These are phyloP conservation scores for Branchinecta sandiegonensis DNA, from an alignment of 2,888 invertebrate genomes.

Conservation along the genomic window DNA sequence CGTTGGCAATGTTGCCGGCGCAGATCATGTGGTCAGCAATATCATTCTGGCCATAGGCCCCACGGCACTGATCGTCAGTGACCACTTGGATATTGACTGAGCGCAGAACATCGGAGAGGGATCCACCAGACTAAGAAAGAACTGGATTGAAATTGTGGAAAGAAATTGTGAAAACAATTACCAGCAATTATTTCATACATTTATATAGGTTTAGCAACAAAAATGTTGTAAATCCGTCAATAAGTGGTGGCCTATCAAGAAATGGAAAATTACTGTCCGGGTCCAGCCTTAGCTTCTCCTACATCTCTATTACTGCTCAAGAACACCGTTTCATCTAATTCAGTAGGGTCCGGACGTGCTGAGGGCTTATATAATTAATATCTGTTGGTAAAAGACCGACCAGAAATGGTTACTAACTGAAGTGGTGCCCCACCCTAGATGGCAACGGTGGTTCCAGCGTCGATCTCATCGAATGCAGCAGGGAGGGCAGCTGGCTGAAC, in stretches of 20 bases:
- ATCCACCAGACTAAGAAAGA: neutral
- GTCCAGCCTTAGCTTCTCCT: no score
- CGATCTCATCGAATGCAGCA: constrained; percentile 21
- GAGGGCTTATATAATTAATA: no score
- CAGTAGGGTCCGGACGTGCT: no score
- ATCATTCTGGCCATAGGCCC: constrained; percentile 36
- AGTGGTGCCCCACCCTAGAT: constrained; percentile 42
- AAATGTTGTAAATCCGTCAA: no score
- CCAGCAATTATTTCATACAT: no score
- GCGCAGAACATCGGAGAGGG: constrained; percentile 11
- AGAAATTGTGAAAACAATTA: no score
- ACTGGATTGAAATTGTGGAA: no score
- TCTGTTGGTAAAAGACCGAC: no score
- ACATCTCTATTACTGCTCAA: neutral
- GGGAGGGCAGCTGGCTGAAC: neutral
- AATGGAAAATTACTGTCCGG: no score
- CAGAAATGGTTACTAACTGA: constrained; percentile 27
- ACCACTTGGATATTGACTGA: constrained; percentile 11
- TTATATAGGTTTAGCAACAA: no score
- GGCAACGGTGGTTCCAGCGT: constrained; percentile 30
- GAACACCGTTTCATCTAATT: no score
- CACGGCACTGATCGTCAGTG: constrained; percentile 37
- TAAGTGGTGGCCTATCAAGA: no score
- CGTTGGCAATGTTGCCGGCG: constrained; percentile 22
- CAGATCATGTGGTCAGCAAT: constrained; percentile 33